A percentile compares a stretch with the other conserved stretches of the same genome.
Evolutionary conservation across 2,797 vertebrate genomes (phyloP).

Genomic region (Monodelphis domestica): DNA sequence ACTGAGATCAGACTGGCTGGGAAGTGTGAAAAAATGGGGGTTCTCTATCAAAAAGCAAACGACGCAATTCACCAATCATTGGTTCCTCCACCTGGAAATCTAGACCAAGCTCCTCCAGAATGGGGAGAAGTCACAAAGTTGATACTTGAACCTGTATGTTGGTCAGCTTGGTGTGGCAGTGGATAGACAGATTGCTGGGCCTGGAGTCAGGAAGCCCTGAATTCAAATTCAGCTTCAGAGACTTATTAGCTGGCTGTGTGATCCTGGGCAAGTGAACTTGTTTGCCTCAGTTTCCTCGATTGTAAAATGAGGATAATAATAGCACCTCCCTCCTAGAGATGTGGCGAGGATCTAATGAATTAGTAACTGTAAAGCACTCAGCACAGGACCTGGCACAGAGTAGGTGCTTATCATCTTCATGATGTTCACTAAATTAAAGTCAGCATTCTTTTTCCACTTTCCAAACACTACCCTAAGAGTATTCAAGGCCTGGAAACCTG

Average conservation of each 20-base stretch:
- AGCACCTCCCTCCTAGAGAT: background rate
- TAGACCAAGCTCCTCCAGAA: background rate
- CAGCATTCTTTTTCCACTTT: background rate
- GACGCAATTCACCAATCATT: background rate
- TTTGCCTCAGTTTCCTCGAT: background rate
- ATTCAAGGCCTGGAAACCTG: background rate
- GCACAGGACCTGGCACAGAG: background rate
- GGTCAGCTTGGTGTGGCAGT: background rate
- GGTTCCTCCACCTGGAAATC: background rate
- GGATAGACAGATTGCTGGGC: background rate
- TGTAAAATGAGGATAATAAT: background rate
- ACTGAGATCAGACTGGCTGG: background rate
- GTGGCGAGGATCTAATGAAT: background rate
- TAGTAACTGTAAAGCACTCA: background rate
- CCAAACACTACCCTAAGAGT: background rate
- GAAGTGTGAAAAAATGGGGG: background rate
- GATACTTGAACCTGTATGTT: background rate
- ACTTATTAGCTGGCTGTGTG: background rate
- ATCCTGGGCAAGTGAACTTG: too few relatives aligned
- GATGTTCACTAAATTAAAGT: background rate
- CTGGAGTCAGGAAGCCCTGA: background rate
- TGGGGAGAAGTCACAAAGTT: background rate
- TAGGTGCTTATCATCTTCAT: background rate
- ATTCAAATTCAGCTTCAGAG: background rate
- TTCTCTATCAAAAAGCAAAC: background rate